phyloP scores from a whole-genome alignment of 2,888 invertebrate species.

The Eilema depressum region DNA sequence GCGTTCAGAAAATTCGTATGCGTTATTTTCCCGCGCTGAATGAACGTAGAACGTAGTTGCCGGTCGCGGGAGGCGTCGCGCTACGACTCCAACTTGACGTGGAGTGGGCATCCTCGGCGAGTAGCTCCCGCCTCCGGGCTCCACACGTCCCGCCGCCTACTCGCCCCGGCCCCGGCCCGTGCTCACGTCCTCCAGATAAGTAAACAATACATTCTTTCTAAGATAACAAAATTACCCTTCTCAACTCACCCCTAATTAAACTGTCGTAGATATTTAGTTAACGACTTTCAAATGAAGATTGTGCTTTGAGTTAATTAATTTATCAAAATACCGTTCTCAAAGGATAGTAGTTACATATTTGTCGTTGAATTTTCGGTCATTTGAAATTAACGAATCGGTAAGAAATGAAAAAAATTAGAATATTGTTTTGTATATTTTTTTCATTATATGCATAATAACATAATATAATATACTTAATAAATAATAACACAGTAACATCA shows the following conservation, averaged over 20 bases:
- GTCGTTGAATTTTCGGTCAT: no score
- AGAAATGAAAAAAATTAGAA: no score
- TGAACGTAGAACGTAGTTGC: slow-evolving; percentile 36
- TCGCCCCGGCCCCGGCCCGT: slow-evolving; percentile 62
- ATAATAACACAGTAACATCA: not conserved
- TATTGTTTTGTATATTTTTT: no score
- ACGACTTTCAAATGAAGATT: slow-evolving; percentile 25
- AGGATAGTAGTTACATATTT: no score
- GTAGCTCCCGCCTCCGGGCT: slow-evolving; percentile 69
- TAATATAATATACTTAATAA: no score
- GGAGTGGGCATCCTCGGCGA: slow-evolving; percentile 70
- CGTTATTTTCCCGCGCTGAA: slow-evolving; percentile 54
- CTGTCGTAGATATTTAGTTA: slow-evolving; percentile 36
- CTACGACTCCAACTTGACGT: slow-evolving; percentile 68
- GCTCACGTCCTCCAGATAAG: slow-evolving; percentile 46
- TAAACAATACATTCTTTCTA: slow-evolving; percentile 53
- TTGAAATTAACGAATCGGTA: no score
- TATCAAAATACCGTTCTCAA: not conserved
- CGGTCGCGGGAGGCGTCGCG: slow-evolving; percentile 70
- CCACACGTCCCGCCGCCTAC: slow-evolving; percentile 58
- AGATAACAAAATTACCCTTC: slow-evolving; percentile 52
- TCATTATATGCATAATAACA: no score
- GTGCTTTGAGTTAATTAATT: slow-evolving; percentile 9
- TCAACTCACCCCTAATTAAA: slow-evolving; percentile 52
- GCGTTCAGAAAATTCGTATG: slow-evolving; percentile 44